Evolutionary conservation across 2,797 vertebrate genomes (phyloP).

Genomic region (Hippocampus kuda): DNA sequence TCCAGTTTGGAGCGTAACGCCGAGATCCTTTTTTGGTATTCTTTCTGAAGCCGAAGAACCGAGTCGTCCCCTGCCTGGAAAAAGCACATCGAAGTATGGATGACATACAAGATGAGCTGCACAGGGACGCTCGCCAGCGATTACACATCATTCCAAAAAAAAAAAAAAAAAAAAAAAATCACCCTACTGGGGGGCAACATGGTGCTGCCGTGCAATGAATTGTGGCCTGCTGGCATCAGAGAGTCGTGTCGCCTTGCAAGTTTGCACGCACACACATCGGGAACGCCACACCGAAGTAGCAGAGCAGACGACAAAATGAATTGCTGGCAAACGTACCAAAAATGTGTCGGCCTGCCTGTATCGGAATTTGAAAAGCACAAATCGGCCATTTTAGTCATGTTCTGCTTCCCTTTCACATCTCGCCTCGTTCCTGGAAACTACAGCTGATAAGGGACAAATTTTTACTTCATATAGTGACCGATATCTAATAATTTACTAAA

Average conservation of each 20-base stretch:
- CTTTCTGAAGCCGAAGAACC: constrained; percentile 59
- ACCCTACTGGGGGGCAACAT: not conserved
- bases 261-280: not conserved
- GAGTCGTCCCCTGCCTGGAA: constrained; percentile 56
- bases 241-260: not conserved
- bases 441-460: too few species aligned
- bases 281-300: not conserved
- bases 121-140: not conserved
- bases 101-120: not conserved
- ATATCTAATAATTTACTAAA: too few species aligned
- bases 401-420: too few species aligned
- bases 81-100: constrained; percentile 5
- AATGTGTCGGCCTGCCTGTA: not conserved
- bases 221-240: not conserved
- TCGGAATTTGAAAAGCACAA: not conserved
- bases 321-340: not conserved
- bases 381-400: too few species aligned
- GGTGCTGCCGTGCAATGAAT: not conserved
- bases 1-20: constrained; percentile 63
- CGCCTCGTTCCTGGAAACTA: too few species aligned
- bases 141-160: not conserved
- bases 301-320: not conserved
- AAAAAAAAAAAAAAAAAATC: not conserved
- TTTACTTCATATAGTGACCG: too few species aligned
- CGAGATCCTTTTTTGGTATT: constrained; percentile 61